Evolutionary conservation across 2,888 invertebrate genomes (phyloP), one percentile per base, ranked within the genome.

Genomic region (Pheosia gnoma): DNA sequence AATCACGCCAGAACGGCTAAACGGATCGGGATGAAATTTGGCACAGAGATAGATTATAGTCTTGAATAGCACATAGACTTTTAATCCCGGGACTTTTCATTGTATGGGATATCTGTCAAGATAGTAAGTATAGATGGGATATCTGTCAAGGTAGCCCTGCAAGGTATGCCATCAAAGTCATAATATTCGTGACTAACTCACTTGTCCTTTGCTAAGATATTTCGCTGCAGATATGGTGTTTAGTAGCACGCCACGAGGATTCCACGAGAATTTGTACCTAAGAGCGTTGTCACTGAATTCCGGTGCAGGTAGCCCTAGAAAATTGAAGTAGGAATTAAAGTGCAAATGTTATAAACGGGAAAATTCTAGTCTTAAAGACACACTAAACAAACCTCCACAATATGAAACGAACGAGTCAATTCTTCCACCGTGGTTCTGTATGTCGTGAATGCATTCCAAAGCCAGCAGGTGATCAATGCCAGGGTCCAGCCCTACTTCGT

Each of bases 391-490:
- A 94, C 94, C 97, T 70, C 99, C 99, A 81, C 99, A 99, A 91
- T 97, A 99, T 0, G 99, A 99, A 0, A 98, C 96, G 83, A 99
- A 99, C 0, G 99, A 99, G 66, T 97, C 98, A 10, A 99, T 95
- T 82, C 97, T 96, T 54, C 99, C 99, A 4, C 99, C 99, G 57
- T 96, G 96, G 65, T 95, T 96, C 81, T 97, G 97, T 10, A 98
- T 96, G 77, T 98, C 97, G 83, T 99, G 98, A 78, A 99, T 98
- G 83, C 98, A 98, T 85, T 99, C 99, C 89, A 99, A 95, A 0
- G 99, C 99, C 61, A 99, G 90, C 72, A 99, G 94, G 88, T 99
- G 99, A 87, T 99, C 99, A 73, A 99, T 98, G n/a, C 99, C 99
- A 0, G 99, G 99, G 85, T 99, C 99, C 43, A 99, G 94, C 0